These are phyloP conservation scores for Dryobates pubescens DNA, from an alignment of 2,797 vertebrate genomes.

Conservation along the genomic window DNA sequence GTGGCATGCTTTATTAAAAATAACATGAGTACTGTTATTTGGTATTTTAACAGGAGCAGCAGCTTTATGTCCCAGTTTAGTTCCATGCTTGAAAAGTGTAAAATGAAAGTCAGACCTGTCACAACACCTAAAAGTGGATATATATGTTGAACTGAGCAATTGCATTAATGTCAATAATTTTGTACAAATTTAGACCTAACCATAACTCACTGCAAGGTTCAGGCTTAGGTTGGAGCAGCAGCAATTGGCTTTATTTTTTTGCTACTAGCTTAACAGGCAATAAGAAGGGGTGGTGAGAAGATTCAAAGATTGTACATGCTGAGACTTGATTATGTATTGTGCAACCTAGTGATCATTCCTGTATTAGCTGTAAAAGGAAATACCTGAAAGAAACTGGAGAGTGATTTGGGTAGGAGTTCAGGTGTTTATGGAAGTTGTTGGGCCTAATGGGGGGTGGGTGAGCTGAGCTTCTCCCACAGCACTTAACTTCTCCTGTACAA, in stretches of 20 bases:
- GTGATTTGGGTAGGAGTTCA: not conserved
- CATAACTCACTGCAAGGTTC: not conserved
- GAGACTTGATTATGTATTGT: not conserved
- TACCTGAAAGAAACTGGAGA: not conserved
- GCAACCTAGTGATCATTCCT: not conserved
- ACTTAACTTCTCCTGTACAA: not conserved
- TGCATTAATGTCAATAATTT: not conserved
- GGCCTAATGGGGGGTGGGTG: not conserved
- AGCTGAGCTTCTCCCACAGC: not conserved
- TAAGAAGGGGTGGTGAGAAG: not conserved
- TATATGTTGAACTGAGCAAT: not conserved
- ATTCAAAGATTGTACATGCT: too few relatives aligned
- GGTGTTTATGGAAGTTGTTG: not conserved
- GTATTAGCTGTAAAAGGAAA: not conserved
- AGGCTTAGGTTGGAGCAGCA: not conserved
- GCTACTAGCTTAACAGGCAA: not conserved
- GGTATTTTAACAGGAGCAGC: not conserved
- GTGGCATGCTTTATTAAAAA: not conserved
- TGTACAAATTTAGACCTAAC: not conserved
- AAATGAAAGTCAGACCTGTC: not conserved
- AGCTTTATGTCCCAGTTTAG: not conserved
- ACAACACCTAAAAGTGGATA: not conserved
- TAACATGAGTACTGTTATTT: not conserved
- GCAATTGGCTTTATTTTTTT: not conserved
- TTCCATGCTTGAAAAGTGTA: not conserved